A percentile compares a stretch with the other conserved stretches of the same genome.
phyloP scores from a whole-genome alignment of 2,797 vertebrate species.

The Lutjanus campechanus region DNA sequence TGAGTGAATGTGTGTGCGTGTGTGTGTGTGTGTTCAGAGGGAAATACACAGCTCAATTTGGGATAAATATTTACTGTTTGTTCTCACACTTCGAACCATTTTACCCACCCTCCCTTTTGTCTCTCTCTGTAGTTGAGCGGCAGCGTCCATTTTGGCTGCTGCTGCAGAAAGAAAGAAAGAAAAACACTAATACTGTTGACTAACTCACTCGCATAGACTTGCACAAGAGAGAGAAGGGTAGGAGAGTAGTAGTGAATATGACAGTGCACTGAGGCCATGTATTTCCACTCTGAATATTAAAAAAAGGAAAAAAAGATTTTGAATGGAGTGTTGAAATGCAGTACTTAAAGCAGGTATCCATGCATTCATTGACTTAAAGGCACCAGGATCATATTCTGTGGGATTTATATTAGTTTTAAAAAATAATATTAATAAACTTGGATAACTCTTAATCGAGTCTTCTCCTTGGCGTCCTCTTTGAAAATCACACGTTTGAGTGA shows the following conservation, averaged over 20 bases:
- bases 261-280: constrained; percentile 89
- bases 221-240: constrained; percentile 92
- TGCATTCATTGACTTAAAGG: constrained; percentile 92
- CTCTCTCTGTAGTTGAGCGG: constrained; percentile 80
- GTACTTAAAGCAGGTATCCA: constrained; percentile 93
- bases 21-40: constrained; percentile 57
- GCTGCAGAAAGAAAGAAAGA: constrained; percentile 83
- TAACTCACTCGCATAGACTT: constrained; percentile 97
- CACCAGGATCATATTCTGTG: constrained; percentile 91
- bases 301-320: constrained; percentile 80
- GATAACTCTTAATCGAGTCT: constrained; percentile 92
- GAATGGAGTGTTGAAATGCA: constrained; percentile 93
- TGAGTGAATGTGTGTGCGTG: constrained; percentile 12
- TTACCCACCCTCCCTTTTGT: constrained; percentile 77
- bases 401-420: constrained; percentile 97
- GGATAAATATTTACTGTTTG: constrained; percentile 69
- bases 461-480: constrained; percentile 71
- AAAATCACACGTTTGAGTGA: constrained; percentile 18
- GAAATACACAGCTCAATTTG: constrained; percentile 72
- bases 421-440: constrained; percentile 98
- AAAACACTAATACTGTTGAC: constrained; percentile 95
- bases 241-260: constrained; percentile 86
- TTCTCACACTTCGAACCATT: constrained; percentile 83
- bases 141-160: constrained; percentile 85
- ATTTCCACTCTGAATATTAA: constrained; percentile 90